Percentiles rank a stretch among this genome's conserved stretches.
Evolutionary conservation across 2,888 invertebrate genomes (phyloP).

Genomic region (Parapristionchus giblindavisi): DNA sequence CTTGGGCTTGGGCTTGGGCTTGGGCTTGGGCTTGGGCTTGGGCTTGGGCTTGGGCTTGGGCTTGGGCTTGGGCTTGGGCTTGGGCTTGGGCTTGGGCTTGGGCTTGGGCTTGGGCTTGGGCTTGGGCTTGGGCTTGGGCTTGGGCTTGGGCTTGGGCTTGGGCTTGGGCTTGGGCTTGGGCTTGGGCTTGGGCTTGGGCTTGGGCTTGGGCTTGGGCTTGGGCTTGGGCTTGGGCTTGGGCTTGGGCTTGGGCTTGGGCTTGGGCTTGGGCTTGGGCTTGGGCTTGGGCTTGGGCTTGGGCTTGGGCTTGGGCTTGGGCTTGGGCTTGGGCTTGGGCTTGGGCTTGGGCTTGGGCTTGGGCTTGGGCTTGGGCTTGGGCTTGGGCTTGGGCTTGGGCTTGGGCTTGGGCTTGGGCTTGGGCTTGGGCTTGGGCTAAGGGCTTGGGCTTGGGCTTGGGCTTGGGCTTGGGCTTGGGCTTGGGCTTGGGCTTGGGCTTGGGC

Average conservation of each 20-base stretch:
- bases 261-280: conserved; percentile 34
- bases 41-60: conserved; percentile 45
- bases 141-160: conserved; percentile 42
- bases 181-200: conserved; percentile 44
- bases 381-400: conserved; percentile 40
- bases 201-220: conserved; percentile 42
- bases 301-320: conserved; percentile 35
- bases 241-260: conserved; percentile 35
- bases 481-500: conserved; percentile 32
- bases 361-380: conserved; percentile 41
- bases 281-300: conserved; percentile 35
- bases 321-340: conserved; percentile 37
- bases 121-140: conserved; percentile 41
- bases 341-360: conserved; percentile 39
- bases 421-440: too few relatives aligned
- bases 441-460: too few relatives aligned
- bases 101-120: conserved; percentile 39
- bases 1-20: conserved; percentile 40
- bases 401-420: too few relatives aligned
- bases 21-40: conserved; percentile 38
- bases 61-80: conserved; percentile 44
- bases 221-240: conserved; percentile 40
- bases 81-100: conserved; percentile 42
- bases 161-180: conserved; percentile 40
- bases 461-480: conserved; percentile 40